These are phyloP conservation scores for Pantherophis guttatus DNA, from an alignment of 2,113 vertebrate species.

Conservation along the genomic window DNA sequence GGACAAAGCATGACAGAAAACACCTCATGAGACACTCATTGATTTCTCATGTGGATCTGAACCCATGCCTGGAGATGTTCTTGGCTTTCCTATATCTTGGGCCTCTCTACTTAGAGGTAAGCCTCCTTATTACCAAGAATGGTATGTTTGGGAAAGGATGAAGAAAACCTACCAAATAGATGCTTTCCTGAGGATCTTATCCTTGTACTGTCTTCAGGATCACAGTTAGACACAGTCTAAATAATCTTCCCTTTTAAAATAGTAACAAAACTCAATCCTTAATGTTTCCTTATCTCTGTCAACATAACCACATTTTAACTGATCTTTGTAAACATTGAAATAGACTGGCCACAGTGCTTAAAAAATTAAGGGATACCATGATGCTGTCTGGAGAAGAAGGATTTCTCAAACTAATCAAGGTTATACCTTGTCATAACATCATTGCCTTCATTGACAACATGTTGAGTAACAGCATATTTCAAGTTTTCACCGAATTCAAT, in stretches of 20 bases:
- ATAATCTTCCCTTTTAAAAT: neutral
- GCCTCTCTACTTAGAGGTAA: neutral
- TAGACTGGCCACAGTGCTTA: neutral
- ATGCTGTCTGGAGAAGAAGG: neutral
- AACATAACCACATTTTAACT: neutral
- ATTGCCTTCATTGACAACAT: neutral
- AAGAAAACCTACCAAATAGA: neutral
- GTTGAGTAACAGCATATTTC: neutral
- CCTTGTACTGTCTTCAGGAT: neutral
- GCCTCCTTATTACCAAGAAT: neutral
- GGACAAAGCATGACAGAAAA: neutral
- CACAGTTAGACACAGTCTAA: neutral
- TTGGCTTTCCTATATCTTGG: neutral
- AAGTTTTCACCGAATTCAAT: neutral
- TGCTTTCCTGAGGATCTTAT: neutral
- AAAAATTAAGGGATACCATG: neutral
- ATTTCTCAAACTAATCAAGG: neutral
- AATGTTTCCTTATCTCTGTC: neutral
- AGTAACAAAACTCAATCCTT: neutral
- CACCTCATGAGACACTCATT: neutral
- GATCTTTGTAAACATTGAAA: neutral
- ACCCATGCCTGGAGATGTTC: neutral
- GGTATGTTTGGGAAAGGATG: neutral
- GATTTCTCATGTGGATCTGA: neutral
- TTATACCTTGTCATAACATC: no score